Evolutionary conservation across 2,113 vertebrate genomes (phyloP).

Genomic region (Addax nasomaculatus): DNA sequence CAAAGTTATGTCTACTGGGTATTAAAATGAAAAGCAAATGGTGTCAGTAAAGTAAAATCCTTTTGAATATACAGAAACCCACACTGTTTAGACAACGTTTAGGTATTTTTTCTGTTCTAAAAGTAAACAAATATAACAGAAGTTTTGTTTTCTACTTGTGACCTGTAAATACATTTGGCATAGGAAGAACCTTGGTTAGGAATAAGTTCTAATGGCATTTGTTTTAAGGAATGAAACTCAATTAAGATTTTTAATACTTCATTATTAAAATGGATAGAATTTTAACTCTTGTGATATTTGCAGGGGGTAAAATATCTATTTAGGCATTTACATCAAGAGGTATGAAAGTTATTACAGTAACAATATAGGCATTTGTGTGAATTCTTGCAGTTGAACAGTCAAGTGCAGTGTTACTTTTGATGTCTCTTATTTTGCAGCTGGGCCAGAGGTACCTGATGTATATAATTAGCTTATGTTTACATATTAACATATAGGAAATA

Average conservation of each 20-base stretch:
- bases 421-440: slow-evolving; percentile 72
- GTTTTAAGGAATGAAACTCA: slow-evolving; percentile 59
- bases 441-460: slow-evolving; percentile 75
- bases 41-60: slow-evolving; percentile 60
- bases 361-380: slow-evolving; percentile 68
- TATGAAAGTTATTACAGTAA: slow-evolving; percentile 70
- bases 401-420: slow-evolving; percentile 73
- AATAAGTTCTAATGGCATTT: slow-evolving; percentile 66
- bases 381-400: slow-evolving; percentile 74
- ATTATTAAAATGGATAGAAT: slow-evolving; percentile 60
- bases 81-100: slow-evolving; percentile 56
- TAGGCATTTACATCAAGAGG: slow-evolving; percentile 64
- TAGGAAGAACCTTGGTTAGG: slow-evolving; percentile 64
- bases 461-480: slow-evolving; percentile 85
- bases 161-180: slow-evolving; percentile 69
- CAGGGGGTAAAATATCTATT: slow-evolving; percentile 64
- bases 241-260: slow-evolving; percentile 67
- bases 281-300: slow-evolving; percentile 78
- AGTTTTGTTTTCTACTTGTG: slow-evolving; percentile 66
- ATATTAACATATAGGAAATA: slow-evolving; percentile 80
- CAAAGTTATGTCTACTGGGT: slow-evolving; percentile 61
- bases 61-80: slow-evolving; percentile 73
- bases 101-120: slow-evolving; percentile 65
- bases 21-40: slow-evolving; percentile 70
- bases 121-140: slow-evolving; percentile 38